Conservation (phyloP, 2,113 vertebrate genomes). For the Ptyas mucosa region DNA sequence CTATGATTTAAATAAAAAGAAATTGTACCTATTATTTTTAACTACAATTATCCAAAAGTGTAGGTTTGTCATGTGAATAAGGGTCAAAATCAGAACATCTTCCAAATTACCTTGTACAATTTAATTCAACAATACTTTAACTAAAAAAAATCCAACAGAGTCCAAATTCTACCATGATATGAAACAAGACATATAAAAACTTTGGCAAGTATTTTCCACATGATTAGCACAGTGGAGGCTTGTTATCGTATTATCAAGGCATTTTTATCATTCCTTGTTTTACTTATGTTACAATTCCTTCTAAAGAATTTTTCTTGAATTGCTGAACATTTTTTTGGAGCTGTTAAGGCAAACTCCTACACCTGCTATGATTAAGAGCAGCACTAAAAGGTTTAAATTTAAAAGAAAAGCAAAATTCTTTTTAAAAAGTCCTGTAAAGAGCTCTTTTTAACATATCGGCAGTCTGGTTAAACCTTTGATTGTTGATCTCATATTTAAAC, state of each 20-base stretch:
- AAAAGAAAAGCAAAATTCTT: background rate
- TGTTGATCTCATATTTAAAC: background rate
- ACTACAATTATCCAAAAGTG: background rate
- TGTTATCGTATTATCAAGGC: background rate
- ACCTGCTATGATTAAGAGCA: background rate
- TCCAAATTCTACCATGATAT: background rate
- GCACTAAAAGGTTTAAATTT: constrained; percentile 1
- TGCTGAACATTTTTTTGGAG: background rate
- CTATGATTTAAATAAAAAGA: background rate
- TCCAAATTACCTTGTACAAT: background rate
- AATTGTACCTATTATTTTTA: background rate
- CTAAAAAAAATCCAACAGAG: background rate
- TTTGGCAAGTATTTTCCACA: background rate
- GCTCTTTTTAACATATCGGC: background rate
- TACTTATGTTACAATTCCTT: background rate
- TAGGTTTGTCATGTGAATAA: background rate
- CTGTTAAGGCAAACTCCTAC: background rate
- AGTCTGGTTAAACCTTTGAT: background rate
- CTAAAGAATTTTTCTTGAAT: background rate
- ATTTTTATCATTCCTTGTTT: background rate
- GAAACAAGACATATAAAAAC: background rate
- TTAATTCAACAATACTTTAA: background rate
- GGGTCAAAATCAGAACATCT: background rate
- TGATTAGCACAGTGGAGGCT: background rate
- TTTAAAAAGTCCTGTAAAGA: background rate